Evolutionary conservation across 2,113 vertebrate species (phyloP), one percentile per base, ranked within the genome.

Genomic region (Melanerpes formicivorus): DNA sequence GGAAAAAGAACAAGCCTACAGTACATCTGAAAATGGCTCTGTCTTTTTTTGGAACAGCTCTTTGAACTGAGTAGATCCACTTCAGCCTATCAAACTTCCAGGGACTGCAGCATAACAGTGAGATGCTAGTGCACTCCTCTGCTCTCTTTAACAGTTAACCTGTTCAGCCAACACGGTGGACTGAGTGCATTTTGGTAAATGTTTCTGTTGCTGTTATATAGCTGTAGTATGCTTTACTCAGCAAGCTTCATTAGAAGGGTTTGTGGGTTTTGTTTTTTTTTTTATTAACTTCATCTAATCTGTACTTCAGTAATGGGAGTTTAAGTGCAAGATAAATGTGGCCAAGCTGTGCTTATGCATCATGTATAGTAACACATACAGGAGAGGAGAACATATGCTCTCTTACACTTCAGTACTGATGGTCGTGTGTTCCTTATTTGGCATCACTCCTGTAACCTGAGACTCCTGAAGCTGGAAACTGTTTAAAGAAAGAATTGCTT

Each of bases 261-360:
- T 37, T 37, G 37, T 37, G 37, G 37, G 7, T 37, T 63, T 11
- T n/a, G n/a, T 42, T 14, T 8, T 76, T 66, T 83, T 93, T 94
- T 90, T 32, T 71, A 95, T 95, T 84, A 92, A 80, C 48, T 71
- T 58, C 48, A n/a, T 19, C 7, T 59, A 66, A 54, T 93, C 54
- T 65, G n/a, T 78, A 26, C 89, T 92, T 92, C 44, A 77, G 59
- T 50, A 74, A 56, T 56, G 69, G 26, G 60, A 74, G 23, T 84
- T 85, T 37, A 88, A 92, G 52, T 78, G 64, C 77, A 72, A 89
- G 86, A 66, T 88, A 55, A 66, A 91, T 93, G 95, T 94, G 44
- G 42, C 60, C 48, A 84, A 84, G 26, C 25, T 72, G 30, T 84
- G 71, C 63, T 87, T 93, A 18, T 46, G 46, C 66, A n/a, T 9